Base-by-base conservation (phyloP, 2,797 vertebrate species). In the Macropodus opercularis region DNA sequence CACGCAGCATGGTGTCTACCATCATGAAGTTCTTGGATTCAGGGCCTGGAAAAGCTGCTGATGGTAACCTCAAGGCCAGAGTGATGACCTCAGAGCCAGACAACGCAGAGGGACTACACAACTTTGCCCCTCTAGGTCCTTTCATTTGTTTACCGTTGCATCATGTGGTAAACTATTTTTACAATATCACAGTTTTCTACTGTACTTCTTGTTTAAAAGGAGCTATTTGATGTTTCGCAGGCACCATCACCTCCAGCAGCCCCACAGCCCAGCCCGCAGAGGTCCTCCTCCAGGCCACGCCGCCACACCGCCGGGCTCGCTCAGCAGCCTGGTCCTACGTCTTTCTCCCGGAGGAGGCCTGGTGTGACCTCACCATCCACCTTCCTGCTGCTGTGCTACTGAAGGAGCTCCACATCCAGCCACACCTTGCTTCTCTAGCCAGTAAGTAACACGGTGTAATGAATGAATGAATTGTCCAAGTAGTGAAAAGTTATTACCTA, bases 1-100 rank as follows among this genome's bases (percentile, higher is more conserved):
- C 98, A 8, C 95, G 97, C 85, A 99, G 98, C 81, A 99, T 99
- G 98, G 98, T 99, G 67, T 99, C 98, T 27, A 99, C 98, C 66
- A 99, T 99, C 80, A 99, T 99, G 98, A 99, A 99, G 88, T 99
- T 99, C 85, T 92, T 99, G 60, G 98, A 99, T 79, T 97, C 93
- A 4, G 96, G 97, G 19, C 97, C 96, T 1, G 97, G 95, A 65
- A 99, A 99, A 86, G 85, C 93, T 0, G 87, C 94, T 1, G 98
- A 99, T 1, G 97, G 95, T 71, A 96, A 92, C 86, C 90, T 99
- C 65, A 99, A 98, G 87, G 94, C 96, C 77, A 87, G 97, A 77
- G 96, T 98, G 35, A 92, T 99, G 6, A 95, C 97, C 8, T 98
- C 98, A 5, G 98, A 99, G 70, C 96, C 98, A 4, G 98, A 99